Evolutionary conservation across 2,113 vertebrate genomes (phyloP).

Genomic region (Nothocercus nigrocapillus): DNA sequence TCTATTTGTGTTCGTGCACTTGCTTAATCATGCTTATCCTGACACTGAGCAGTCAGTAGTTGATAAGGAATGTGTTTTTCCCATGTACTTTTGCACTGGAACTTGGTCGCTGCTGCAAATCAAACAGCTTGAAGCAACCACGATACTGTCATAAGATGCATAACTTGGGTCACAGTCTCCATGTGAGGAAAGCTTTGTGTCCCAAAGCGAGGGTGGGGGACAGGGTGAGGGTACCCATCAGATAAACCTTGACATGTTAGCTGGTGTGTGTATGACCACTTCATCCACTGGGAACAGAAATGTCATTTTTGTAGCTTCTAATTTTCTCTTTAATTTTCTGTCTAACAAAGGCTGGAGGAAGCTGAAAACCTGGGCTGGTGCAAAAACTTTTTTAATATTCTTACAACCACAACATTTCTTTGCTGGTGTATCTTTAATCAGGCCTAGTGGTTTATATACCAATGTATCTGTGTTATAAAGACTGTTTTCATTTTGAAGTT

Average conservation of each 20-base stretch:
- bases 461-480: neutral
- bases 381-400: neutral
- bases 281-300: neutral
- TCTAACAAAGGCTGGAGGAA: neutral
- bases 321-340: no score
- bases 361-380: neutral
- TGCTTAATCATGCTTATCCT: slow-evolving; percentile 8
- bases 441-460: neutral
- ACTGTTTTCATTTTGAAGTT: neutral
- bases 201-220: neutral
- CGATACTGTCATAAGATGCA: neutral
- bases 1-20: neutral
- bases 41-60: neutral
- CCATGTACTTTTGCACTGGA: neutral
- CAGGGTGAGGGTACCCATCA: neutral
- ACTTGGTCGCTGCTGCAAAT: neutral
- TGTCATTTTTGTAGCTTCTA: neutral
- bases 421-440: neutral
- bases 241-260: neutral
- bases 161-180: neutral
- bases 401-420: neutral
- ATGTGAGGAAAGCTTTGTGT: neutral
- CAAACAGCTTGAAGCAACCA: neutral
- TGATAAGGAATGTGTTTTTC: neutral
- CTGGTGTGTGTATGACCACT: neutral